Evolutionary conservation across 2,888 invertebrate genomes (phyloP), one percentile per base, ranked within the genome.

Genomic region (Erpobdella octoculata): DNA sequence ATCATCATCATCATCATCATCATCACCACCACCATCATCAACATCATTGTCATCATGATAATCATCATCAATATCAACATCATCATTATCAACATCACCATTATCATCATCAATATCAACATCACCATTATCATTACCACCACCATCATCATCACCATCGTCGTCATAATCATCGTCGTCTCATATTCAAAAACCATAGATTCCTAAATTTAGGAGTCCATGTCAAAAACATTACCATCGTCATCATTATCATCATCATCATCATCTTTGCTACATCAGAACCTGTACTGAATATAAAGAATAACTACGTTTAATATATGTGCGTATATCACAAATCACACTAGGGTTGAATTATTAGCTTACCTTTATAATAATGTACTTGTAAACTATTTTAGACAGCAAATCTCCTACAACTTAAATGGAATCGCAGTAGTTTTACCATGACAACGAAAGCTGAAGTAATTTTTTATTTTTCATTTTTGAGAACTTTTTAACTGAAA

Each of bases 11-110:
- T 59, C 59, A 2, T 6, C 59, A 59, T 59, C 59, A 4, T 6
- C 59, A 59, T 59, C 59, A 28, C n/a, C 61, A 33, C 31, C 61
- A 33, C 31, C 61, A 61, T 61, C 61, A 61, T 61, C 61, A 6
- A 28, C 9, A 61, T 48, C 3, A 48, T 48, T 3, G 12, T 48
- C 5, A 48, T 48, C 5, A 41, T 41, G 41, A 41, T 41, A 18
- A 41, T 41, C 9, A 41, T 41, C 9, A 41, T n/a, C 5, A 61
- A 33, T 31, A 61, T 21, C 5, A 21, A 5, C n/a, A 21, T 33
- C 18, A 61, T 4, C 61, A 21, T 21, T 12, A 21, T 61, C 61
- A 61, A 5, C 33, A 4, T 21, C 5, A 21, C 31, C 61, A 21
- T 61, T 31, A 21, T 61, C 61, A 61, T 33, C 12, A 21, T 61